Evolutionary conservation across 2,113 vertebrate species (phyloP).

Genomic region (Perccottus glenii): DNA sequence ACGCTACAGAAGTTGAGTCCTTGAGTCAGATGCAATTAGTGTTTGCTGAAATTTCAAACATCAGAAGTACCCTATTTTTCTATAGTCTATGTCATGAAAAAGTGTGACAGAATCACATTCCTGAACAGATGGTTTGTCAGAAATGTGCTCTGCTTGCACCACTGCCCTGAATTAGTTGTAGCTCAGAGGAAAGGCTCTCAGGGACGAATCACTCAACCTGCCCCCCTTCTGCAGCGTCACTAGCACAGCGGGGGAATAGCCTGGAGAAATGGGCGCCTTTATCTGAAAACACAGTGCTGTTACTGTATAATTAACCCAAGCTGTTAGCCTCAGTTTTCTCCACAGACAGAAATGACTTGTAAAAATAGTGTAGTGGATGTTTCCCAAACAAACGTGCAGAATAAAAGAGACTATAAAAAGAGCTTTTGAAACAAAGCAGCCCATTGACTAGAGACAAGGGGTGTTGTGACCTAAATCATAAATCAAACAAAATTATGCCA

Average conservation of each 20-base stretch:
- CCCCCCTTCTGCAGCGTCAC: background rate
- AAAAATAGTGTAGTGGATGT: background rate
- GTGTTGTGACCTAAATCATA: too few relatives aligned
- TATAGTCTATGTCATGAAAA: too few relatives aligned
- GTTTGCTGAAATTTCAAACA: too few relatives aligned
- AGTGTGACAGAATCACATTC: background rate
- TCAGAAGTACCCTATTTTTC: too few relatives aligned
- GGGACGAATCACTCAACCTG: conserved; percentile 35
- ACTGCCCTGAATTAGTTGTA: conserved; percentile 59
- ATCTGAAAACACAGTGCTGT: conserved; percentile 3
- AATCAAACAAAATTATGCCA: too few relatives aligned
- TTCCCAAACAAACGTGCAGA: background rate
- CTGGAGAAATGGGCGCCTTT: too few relatives aligned
- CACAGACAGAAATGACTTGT: background rate
- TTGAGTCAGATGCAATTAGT: too few relatives aligned
- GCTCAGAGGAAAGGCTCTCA: conserved; percentile 49
- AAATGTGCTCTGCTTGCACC: conserved; percentile 42
- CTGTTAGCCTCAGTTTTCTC: background rate
- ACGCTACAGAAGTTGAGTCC: too few relatives aligned
- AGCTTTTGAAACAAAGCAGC: too few relatives aligned
- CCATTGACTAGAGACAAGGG: too few relatives aligned
- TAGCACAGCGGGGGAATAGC: conserved; percentile 35
- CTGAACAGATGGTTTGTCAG: conserved; percentile 55
- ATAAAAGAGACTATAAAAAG: too few relatives aligned
- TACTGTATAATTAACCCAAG: conserved; percentile 3